Percentiles rank a stretch among this genome's conserved stretches.
Evolutionary conservation across 2,888 invertebrate species (phyloP).

Genomic region (Mylabris sibirica): DNA sequence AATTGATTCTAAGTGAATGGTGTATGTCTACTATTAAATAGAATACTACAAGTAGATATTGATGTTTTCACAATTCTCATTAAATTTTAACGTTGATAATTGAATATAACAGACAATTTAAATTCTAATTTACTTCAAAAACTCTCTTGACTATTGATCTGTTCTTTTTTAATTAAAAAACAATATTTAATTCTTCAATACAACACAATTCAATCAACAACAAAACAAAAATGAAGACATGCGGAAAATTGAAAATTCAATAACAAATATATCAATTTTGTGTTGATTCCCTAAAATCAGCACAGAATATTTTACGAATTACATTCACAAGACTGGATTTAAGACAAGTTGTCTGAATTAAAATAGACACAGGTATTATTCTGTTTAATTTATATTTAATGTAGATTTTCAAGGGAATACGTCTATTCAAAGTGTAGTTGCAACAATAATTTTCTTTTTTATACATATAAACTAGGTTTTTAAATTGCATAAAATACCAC

Average conservation of each 20-base stretch:
- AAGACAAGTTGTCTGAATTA: no score
- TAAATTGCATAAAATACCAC: neutral
- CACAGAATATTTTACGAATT: no score
- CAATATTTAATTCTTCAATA: neutral
- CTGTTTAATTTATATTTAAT: no score
- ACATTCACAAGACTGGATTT: no score
- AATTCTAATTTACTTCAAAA: constrained; percentile 6
- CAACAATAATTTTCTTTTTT: neutral
- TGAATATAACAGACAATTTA: constrained; percentile 3
- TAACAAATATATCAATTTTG: no score
- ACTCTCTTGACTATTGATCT: constrained; percentile 2
- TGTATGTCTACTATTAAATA: constrained; percentile 16
- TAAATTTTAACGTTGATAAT: constrained; percentile 15
- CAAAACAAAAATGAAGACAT: neutral
- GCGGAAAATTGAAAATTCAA: neutral
- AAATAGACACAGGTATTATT: no score
- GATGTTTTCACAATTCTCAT: constrained; percentile 14
- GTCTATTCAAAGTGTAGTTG: neutral
- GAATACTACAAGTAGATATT: neutral
- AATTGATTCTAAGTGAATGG: constrained; percentile 25
- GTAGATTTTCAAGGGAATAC: neutral
- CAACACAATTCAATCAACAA: neutral
- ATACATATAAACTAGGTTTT: neutral
- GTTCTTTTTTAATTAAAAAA: constrained; percentile 8
- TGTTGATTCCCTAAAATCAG: no score